Percentiles rank a stretch among this genome's conserved stretches.
Evolutionary conservation across 2,113 vertebrate species (phyloP).

Genomic region (Azemiops feae): DNA sequence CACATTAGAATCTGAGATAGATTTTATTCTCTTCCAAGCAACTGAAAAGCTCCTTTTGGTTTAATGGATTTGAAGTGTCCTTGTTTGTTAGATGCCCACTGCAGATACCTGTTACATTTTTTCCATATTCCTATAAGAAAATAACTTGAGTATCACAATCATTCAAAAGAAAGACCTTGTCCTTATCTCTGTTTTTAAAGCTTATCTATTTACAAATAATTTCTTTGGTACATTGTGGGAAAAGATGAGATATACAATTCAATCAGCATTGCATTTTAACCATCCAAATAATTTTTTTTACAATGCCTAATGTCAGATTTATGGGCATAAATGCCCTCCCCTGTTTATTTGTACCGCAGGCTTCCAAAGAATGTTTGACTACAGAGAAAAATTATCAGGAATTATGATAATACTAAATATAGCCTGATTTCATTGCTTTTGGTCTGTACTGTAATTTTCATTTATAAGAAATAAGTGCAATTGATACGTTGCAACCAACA

Average conservation of each 20-base stretch:
- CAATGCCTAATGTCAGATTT: background rate
- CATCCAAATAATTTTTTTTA: background rate
- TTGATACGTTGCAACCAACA: background rate
- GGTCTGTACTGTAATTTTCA: background rate
- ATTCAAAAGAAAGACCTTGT: background rate
- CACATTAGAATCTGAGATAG: background rate
- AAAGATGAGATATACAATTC: background rate
- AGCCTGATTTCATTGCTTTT: background rate
- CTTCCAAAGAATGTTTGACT: background rate
- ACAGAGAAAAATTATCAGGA: background rate
- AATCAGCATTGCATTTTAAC: background rate
- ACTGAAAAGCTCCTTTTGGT: background rate
- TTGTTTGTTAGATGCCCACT: background rate
- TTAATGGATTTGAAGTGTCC: background rate
- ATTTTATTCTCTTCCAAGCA: background rate
- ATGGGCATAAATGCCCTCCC: background rate
- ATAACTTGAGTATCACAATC: background rate
- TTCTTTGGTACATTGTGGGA: background rate
- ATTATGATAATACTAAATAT: background rate
- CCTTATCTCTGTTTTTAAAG: background rate
- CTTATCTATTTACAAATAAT: background rate
- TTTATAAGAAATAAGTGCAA: background rate
- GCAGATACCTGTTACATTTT: background rate
- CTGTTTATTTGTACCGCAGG: background rate
- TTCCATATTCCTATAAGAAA: background rate